Evolutionary conservation across 1,140 invertebrate genomes (phyloP).

Genomic region (Caenorhabditis latens): DNA sequence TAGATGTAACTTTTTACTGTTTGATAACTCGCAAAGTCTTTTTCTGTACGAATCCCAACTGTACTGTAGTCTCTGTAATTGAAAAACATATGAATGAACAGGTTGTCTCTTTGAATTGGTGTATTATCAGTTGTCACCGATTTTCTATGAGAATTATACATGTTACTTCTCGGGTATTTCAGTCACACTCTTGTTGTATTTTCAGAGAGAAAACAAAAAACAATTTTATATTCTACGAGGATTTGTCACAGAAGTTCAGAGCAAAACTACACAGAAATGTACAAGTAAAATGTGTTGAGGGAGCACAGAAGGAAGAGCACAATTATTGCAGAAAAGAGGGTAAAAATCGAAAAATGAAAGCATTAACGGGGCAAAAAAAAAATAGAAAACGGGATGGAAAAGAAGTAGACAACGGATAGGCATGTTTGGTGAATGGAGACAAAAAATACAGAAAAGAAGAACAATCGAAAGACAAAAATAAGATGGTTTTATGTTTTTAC

Average conservation of each 20-base stretch:
- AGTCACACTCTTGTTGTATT: too few species aligned
- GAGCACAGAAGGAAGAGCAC: not conserved
- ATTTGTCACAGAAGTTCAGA: constrained; percentile 20
- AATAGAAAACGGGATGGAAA: not conserved
- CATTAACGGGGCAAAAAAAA: not conserved
- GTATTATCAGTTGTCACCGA: too few species aligned
- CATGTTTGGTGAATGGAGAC: not conserved
- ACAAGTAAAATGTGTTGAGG: constrained; percentile 29
- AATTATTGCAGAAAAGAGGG: not conserved
- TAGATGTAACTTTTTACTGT: too few species aligned
- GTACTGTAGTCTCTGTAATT: too few species aligned
- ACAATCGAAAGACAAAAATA: not conserved
- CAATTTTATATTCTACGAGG: constrained; percentile 32
- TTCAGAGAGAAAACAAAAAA: not conserved
- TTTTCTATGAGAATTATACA: too few species aligned
- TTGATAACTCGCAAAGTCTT: too few species aligned
- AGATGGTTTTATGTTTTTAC: not conserved
- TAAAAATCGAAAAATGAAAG: not conserved
- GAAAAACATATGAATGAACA: too few species aligned
- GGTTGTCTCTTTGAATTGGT: too few species aligned
- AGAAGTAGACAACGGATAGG: not conserved
- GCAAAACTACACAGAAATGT: constrained; percentile 43
- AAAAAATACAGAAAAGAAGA: constrained; percentile 19
- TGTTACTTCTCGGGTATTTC: too few species aligned
- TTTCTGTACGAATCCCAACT: too few species aligned